Evolutionary conservation across 2,888 invertebrate genomes (phyloP).

Genomic region (Molorchus minor): DNA sequence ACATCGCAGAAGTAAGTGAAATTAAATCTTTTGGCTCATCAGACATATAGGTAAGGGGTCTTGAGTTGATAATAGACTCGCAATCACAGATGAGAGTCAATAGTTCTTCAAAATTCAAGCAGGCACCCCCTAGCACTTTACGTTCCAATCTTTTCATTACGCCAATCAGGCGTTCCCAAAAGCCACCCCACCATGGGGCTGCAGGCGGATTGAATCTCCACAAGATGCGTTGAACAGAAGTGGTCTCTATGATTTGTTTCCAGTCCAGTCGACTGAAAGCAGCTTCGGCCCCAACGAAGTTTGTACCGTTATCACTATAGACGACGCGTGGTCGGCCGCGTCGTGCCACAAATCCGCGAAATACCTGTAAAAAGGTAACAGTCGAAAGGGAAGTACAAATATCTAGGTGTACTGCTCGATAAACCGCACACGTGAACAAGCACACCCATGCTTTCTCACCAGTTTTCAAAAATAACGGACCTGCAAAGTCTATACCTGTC

Average conservation of each 20-base stretch:
- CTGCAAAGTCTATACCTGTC: slow-evolving; percentile 55
- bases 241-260: slow-evolving; percentile 37
- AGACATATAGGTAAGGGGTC: slow-evolving; percentile 43
- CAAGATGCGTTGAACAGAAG: slow-evolving; percentile 37
- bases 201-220: slow-evolving; percentile 58
- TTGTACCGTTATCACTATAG: slow-evolving; percentile 57
- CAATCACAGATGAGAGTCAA: slow-evolving; percentile 46
- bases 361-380: slow-evolving; percentile 47
- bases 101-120: slow-evolving; percentile 46
- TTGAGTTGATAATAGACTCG: slow-evolving; percentile 53
- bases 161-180: slow-evolving; percentile 59
- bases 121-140: slow-evolving; percentile 52
- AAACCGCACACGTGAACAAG: slow-evolving; percentile 58
- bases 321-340: slow-evolving; percentile 51
- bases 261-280: slow-evolving; percentile 44
- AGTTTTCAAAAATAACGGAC: slow-evolving; percentile 52
- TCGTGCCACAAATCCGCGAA: slow-evolving; percentile 53
- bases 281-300: slow-evolving; percentile 54
- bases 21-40: slow-evolving; percentile 30
- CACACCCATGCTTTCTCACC: slow-evolving; percentile 51
- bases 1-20: slow-evolving; percentile 44
- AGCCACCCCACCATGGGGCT: slow-evolving; percentile 62
- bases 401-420: slow-evolving; percentile 57
- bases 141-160: slow-evolving; percentile 55
- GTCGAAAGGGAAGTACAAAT: slow-evolving; percentile 49